These are phyloP conservation scores for Pogonomyrmex barbatus DNA, from an alignment of 1,140 invertebrate species.

Conservation along the genomic window DNA sequence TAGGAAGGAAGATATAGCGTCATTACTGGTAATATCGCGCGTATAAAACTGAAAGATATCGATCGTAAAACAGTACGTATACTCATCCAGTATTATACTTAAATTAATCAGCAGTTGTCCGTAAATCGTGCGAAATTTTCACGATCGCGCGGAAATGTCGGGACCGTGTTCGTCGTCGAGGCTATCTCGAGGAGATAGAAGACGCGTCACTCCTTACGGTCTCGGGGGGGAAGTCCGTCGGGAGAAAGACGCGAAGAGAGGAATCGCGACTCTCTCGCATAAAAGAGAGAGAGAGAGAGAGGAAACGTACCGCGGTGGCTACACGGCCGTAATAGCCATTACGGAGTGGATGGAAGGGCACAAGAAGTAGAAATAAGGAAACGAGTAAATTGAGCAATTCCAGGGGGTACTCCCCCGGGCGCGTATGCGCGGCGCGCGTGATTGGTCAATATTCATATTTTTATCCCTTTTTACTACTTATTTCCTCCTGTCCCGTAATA, in stretches of 20 bases:
- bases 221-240: background rate
- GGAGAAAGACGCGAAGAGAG: constrained; percentile 9
- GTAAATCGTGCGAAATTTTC: background rate
- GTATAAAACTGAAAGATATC: background rate
- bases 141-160: background rate
- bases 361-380: constrained; percentile 64
- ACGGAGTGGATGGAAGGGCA: constrained; percentile 50
- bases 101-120: background rate
- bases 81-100: background rate
- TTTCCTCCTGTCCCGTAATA: constrained; percentile 61
- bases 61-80: constrained; percentile 1
- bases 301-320: constrained; percentile 22
- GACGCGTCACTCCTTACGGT: background rate
- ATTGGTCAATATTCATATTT: constrained; percentile 62
- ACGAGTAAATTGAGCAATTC: constrained; percentile 62
- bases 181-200: background rate
- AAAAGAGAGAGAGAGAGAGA: background rate
- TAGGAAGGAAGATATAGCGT: background rate
- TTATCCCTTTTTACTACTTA: constrained; percentile 52
- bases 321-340: constrained; percentile 49
- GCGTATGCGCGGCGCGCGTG: constrained; percentile 43
- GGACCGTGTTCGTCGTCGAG: background rate
- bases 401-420: constrained; percentile 40
- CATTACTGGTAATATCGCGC: background rate
- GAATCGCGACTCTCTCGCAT: constrained; percentile 6